A percentile compares a stretch with the other conserved stretches of the same genome.
These are phyloP conservation scores for Drosophila nr. medialis DNA, from an alignment of 2,888 invertebrate genomes.

Conservation along the genomic window DNA sequence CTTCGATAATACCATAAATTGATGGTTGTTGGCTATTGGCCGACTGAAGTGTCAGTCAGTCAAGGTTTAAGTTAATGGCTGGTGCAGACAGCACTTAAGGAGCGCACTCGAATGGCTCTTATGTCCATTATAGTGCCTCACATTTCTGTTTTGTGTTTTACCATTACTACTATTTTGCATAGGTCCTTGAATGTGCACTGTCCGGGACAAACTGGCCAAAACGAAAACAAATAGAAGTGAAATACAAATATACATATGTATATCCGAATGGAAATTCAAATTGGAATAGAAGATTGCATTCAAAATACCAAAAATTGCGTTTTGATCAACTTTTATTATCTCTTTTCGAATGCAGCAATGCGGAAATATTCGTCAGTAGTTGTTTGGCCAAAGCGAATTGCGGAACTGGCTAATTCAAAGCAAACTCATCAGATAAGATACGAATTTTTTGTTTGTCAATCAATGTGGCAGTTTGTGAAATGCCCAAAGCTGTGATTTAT, in stretches of 20 bases:
- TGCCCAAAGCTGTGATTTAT: slow-evolving; percentile 23
- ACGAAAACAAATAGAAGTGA: slow-evolving; percentile 8
- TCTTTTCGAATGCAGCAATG: slow-evolving; percentile 15
- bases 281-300: slow-evolving; percentile 37
- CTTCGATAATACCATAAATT: not conserved
- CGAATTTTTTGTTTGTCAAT: slow-evolving; percentile 18
- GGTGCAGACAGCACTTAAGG: slow-evolving; percentile 30
- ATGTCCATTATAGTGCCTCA: slow-evolving; percentile 18
- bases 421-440: slow-evolving; percentile 34
- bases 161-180: slow-evolving; percentile 37
- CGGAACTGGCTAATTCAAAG: slow-evolving; percentile 39
- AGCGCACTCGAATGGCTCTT: slow-evolving; percentile 5
- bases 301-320: slow-evolving; percentile 33
- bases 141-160: slow-evolving; percentile 9
- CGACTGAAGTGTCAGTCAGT: slow-evolving; percentile 3
- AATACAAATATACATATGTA: not conserved
- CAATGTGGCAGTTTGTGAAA: slow-evolving; percentile 8
- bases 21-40: not conserved
- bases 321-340: slow-evolving; percentile 40
- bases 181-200: slow-evolving; percentile 8
- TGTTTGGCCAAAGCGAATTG: slow-evolving; percentile 37
- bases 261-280: slow-evolving; percentile 14
- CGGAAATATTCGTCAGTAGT: slow-evolving; percentile 34
- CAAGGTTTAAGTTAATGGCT: slow-evolving; percentile 47
- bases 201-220: slow-evolving; percentile 2